Evolutionary conservation across 1,140 invertebrate species (phyloP), one percentile per base, ranked within the genome.

Genomic region (Drosophila erecta): DNA sequence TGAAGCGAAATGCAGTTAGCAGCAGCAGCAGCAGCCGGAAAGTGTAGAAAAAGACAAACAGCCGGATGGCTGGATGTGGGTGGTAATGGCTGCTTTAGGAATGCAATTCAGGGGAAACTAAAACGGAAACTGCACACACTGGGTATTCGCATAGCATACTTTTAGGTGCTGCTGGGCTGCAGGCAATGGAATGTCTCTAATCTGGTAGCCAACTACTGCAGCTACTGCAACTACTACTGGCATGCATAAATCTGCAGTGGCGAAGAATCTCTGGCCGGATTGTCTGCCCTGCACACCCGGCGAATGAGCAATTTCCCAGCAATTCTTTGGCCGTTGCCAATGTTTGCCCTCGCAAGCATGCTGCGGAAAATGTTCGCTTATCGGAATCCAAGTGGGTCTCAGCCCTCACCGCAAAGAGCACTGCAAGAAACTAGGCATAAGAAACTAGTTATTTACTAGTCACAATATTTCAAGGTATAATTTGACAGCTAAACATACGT

Each of bases 1-100:
- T 79, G 55, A 71, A 64, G 47, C 58, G 56, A 69, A 66, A 81
- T 79, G 75, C 69, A 65, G 64, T 64, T 69, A 65, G 50, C 33
- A 56, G 58, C 22, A 47, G 41, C 17, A 17, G 17, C 41, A 65
- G 46, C 54, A 47, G 55, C 38, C 20, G 47, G 62, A 17, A 56
- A 47, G 47, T 56, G 66, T 27, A 69, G 64, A 17, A 47, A 57
- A 46, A 38, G 49, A 71, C 50, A 70, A 64, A 50, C 47, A 65
- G 38, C 56, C 50, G 51, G 40, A 71, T 51, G 44, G 44, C 4
- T 40, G 20, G 11, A 12, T 7, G 5, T 37, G 20, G 20, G 3
- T 14, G 24, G 27, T n/a, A 51, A 51, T 55, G 2, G 41, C 56
- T 40, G 47, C 1, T 10, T 38, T 49, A 15, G 43, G 17, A 56